Conservation (phyloP, 2,888 invertebrate genomes). For the Conchocele bisecta region DNA sequence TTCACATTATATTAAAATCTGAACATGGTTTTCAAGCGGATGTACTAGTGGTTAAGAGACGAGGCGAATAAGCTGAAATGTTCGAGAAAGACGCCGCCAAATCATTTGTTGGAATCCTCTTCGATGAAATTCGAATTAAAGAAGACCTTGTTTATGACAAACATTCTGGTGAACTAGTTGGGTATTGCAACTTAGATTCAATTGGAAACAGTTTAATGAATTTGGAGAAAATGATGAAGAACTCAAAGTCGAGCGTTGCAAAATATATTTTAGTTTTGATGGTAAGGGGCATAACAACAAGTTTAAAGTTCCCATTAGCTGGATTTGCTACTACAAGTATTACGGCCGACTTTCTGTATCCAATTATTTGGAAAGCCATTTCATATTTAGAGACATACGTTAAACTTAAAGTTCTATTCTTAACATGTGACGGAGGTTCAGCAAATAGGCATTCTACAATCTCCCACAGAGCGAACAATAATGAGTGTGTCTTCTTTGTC, state of each 20-base stretch:
- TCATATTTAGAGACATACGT: constrained; percentile 31
- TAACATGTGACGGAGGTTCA: constrained; percentile 56
- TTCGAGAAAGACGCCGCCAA: not conserved
- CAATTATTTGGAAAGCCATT: constrained; percentile 54
- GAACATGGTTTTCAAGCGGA: not conserved
- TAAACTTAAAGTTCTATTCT: constrained; percentile 34
- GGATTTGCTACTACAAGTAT: constrained; percentile 48
- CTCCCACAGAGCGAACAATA: constrained; percentile 12
- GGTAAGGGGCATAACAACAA: constrained; percentile 32
- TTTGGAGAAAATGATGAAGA: not conserved
- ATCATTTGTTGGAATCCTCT: constrained; percentile 10
- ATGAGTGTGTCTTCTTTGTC: not conserved
- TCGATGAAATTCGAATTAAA: constrained; percentile 52
- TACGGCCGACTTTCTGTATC: constrained; percentile 50
- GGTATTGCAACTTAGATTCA: constrained; percentile 36
- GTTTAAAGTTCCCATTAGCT: constrained; percentile 45
- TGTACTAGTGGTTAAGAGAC: not conserved
- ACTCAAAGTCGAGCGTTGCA: constrained; percentile 11
- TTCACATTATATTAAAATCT: not conserved
- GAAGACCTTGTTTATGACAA: constrained; percentile 55
- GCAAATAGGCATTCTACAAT: constrained; percentile 50
- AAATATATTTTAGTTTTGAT: constrained; percentile 40
- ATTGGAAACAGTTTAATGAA: not conserved
- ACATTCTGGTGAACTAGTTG: constrained; percentile 51
- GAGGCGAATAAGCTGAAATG: not conserved